Evolutionary conservation across 2,797 vertebrate genomes (phyloP).

Genomic region (Falco columbarius): DNA sequence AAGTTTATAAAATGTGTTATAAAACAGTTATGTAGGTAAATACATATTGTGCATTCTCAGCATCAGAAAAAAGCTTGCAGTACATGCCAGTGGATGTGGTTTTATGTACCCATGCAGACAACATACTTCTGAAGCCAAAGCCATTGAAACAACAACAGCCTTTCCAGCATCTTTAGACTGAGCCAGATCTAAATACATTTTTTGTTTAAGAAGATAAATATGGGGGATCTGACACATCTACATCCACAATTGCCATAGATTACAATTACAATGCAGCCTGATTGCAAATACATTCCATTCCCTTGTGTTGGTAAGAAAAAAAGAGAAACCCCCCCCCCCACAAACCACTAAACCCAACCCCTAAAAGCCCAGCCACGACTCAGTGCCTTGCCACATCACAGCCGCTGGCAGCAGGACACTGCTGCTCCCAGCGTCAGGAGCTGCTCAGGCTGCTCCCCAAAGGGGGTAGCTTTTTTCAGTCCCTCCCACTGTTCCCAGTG

Average conservation of each 20-base stretch:
- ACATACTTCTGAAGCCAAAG: background rate
- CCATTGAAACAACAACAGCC: background rate
- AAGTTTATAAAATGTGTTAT: background rate
- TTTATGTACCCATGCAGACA: background rate
- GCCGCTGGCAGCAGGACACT: background rate
- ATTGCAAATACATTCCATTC: background rate
- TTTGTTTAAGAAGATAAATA: background rate
- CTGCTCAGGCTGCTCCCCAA: background rate
- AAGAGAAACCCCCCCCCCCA: too few relatives aligned
- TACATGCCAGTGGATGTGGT: background rate
- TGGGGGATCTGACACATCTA: background rate
- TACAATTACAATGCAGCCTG: background rate
- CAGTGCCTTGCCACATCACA: background rate
- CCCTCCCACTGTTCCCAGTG: background rate
- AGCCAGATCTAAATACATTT: background rate
- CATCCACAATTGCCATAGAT: background rate
- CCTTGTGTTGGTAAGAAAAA: background rate
- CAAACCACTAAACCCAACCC: background rate
- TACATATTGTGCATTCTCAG: background rate
- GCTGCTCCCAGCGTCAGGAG: background rate
- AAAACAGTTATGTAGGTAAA: background rate
- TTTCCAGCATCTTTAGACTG: background rate
- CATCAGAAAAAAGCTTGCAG: background rate
- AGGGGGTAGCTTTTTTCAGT: background rate
- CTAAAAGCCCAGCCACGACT: background rate